phyloP scores from a whole-genome alignment of 1,140 invertebrate genomes.

The Colletes latitarsis region DNA sequence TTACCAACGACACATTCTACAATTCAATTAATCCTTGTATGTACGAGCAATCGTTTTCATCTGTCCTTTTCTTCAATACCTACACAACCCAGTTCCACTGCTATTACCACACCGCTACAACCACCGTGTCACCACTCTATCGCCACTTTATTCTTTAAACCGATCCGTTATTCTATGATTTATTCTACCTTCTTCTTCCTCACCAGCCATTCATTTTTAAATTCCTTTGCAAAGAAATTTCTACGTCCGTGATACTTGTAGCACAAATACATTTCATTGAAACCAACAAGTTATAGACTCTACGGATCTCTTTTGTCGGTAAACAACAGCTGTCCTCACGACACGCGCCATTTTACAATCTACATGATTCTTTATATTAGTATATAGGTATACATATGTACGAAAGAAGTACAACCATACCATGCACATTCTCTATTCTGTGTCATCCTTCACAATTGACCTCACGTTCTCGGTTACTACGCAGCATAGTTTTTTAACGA shows the following conservation, averaged over 20 bases:
- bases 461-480: no score
- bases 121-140: conserved; percentile 9
- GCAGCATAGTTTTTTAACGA: no score
- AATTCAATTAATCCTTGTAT: conserved; percentile 38
- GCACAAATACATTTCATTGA: conserved; percentile 31
- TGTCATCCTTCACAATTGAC: no score
- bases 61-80: conserved; percentile 25
- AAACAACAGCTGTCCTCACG: conserved; percentile 78
- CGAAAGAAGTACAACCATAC: neutral
- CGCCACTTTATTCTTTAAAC: conserved; percentile 8
- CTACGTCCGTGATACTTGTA: conserved; percentile 25
- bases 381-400: conserved; percentile 23
- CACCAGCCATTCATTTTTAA: conserved; percentile 4
- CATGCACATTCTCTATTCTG: no score
- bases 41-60: conserved; percentile 25
- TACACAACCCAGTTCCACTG: conserved; percentile 25
- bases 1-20: neutral
- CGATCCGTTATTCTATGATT: conserved; percentile 14
- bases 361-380: neutral
- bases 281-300: conserved; percentile 32
- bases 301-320: conserved; percentile 71
- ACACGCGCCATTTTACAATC: conserved; percentile 71
- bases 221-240: conserved; percentile 17
- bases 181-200: neutral
- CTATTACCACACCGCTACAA: neutral